Conservation (phyloP, 2,797 vertebrate genomes). For the Acanthiza pusilla region DNA sequence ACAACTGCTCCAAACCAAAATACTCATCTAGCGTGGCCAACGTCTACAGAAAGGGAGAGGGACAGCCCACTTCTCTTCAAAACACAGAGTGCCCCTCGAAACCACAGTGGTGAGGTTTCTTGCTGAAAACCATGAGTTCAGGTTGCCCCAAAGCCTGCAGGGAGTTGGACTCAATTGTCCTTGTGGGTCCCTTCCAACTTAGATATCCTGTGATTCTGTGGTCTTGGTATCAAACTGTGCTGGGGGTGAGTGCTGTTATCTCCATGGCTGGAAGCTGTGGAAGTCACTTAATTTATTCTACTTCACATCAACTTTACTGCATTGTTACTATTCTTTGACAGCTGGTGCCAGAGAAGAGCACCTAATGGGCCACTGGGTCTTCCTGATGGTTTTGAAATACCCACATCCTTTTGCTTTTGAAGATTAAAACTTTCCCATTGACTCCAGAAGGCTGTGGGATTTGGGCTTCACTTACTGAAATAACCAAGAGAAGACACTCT, state of each 20-base stretch:
- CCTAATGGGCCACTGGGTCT: not conserved
- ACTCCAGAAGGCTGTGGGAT: not conserved
- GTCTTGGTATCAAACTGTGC: not conserved
- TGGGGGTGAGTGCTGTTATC: not conserved
- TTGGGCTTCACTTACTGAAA: not conserved
- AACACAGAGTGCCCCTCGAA: not conserved
- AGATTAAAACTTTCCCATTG: not conserved
- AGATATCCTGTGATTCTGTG: not conserved
- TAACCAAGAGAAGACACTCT: not conserved
- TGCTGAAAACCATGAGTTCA: not conserved
- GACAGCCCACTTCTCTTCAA: not conserved
- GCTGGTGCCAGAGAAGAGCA: not conserved
- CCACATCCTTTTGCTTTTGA: not conserved
- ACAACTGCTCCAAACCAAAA: not conserved
- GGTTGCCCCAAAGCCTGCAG: not conserved
- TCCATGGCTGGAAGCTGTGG: not conserved
- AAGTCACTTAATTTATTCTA: not conserved
- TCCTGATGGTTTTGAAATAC: not conserved
- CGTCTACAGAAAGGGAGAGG: not conserved
- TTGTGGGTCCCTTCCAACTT: not conserved
- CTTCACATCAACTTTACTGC: not conserved
- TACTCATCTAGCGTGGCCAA: not conserved
- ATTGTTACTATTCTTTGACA: not conserved
- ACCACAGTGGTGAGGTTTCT: not conserved
- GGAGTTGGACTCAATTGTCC: not conserved